Base-by-base conservation (phyloP, 2,113 vertebrate genomes). In the Oncorhynchus gorbuscha region DNA sequence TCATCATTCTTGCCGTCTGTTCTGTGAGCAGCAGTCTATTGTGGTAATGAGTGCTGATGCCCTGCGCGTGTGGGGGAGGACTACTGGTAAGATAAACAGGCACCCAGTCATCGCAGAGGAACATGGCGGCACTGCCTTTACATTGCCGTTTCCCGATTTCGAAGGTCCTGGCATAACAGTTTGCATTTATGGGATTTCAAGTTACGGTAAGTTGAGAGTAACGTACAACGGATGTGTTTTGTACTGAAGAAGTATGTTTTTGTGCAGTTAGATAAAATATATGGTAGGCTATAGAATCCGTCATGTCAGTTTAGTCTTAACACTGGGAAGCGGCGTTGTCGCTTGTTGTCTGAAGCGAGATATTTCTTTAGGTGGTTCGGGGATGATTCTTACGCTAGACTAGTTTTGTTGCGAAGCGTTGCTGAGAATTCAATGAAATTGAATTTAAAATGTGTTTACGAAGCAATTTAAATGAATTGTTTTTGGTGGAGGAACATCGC, bases 41-140 rank as follows among this genome's bases (percentile, higher is more conserved):
- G 80, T 76, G 76, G 71, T 82, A 84, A 79, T 78, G 80, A 86
- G 83, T 77, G 30, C 65, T 30, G 16, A 22, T 30, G 30, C 65
- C 65, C 65, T 76, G 81, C 79, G 82, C 62, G 77, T 73, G 70
- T 59, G 69, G 79, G 67, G 80, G 83, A 80, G 73, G 77, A 71
- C 76, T 69, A 24, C 73, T 80, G 79, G 69, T 81, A 73, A 87
- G 86, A 88, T 83, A 89, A 89, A 88, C 89, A 86, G 80, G 77
- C 78, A 86, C 62, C 86, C 84, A 84, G 82, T 77, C 79, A 87
- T 81, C 82, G 32, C 77, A 72, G n/a, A 84, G 73, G 73, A 90
- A 91, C 85, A 90, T 91, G 90, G 90, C 89, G 88, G 89, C 86
- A 69, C 7, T 20, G 67, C 67, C 39, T 32, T 20, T 69, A 62